Base-by-base conservation (phyloP, 2,113 vertebrate genomes). In the Tinamus guttatus region DNA sequence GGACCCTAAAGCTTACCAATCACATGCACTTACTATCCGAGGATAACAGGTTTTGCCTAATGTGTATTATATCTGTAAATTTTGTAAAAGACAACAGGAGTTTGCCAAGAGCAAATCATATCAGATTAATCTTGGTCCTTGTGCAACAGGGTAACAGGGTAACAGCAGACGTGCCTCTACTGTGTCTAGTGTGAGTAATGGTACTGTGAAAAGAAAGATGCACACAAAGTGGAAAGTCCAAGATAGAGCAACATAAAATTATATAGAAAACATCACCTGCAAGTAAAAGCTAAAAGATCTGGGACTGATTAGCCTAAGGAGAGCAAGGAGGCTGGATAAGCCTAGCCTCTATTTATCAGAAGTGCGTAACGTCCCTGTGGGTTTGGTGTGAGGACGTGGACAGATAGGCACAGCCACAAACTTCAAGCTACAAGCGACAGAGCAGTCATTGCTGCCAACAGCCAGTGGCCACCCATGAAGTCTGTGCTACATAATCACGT, bases 241-340 rank as follows among this genome's bases (percentile, higher is more conserved):
- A 76, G 78, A 52, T 5, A 51, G 12, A 89, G 52, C 28, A 63
- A 54, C 11, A 73, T 68, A 81, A 65, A 28, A 7, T 20, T 27
- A 9, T 5, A 6, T 25, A 5, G 38, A 87, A 82, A 21, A 40
- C 2, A 27, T 4, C 1, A 32, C 7, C 4, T 2, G 1, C 60
- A 76, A 82, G 4, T 3, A 69, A 93, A 11, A 9, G 5, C 9
- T 43, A 12, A 74, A 89, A 89, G 7, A 32, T 11, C 28, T 69
- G 52, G 30, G 5, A n/a, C 1, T 54, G 52, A 13, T 38, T 88
- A 59, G 7, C 11, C 8, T 3, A 49, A 62, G 22, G 27, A 65
- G 13, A 62, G 13, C 9, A 73, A 81, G 45, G 30, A 68, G 27
- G 80, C 62, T 6, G 0, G 43, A 5, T 17, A 56, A 56, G 54